Evolutionary conservation across 2,797 vertebrate genomes (phyloP).

Genomic region (Acanthurus lineatus): DNA sequence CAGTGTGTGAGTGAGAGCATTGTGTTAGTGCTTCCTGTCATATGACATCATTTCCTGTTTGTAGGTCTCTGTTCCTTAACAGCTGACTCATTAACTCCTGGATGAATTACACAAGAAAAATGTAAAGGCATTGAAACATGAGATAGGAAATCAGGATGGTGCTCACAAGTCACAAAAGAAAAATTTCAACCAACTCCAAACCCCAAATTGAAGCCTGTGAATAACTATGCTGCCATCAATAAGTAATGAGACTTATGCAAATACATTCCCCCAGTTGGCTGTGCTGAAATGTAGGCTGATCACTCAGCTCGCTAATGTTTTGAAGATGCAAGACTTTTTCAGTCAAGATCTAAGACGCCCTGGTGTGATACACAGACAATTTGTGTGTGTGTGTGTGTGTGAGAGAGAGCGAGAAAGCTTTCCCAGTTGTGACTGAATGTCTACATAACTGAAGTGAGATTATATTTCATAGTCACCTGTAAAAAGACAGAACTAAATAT

Average conservation of each 20-base stretch:
- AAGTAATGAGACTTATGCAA: slow-evolving; percentile 67
- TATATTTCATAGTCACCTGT: slow-evolving; percentile 28
- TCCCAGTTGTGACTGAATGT: slow-evolving; percentile 21
- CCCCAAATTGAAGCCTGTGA: slow-evolving; percentile 22
- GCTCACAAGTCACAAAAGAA: slow-evolving; percentile 23
- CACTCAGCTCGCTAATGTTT: slow-evolving; percentile 52
- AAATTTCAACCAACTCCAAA: slow-evolving; percentile 26
- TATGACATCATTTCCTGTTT: slow-evolving; percentile 74
- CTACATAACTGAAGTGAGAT: slow-evolving; percentile 15
- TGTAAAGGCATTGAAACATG: not conserved
- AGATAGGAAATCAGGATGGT: not conserved
- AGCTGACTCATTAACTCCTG: slow-evolving; percentile 53
- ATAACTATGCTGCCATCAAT: slow-evolving; percentile 62
- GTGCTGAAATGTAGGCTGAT: slow-evolving; percentile 44
- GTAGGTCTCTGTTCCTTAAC: slow-evolving; percentile 41
- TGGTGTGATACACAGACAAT: slow-evolving; percentile 38
- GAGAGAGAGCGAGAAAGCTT: not conserved
- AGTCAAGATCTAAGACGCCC: slow-evolving; percentile 59
- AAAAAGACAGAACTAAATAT: slow-evolving; percentile 8
- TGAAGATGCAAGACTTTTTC: slow-evolving; percentile 62
- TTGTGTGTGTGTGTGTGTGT: not conserved
- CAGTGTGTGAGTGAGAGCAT: slow-evolving; percentile 59
- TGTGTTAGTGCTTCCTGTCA: slow-evolving; percentile 71
- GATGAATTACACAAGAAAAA: slow-evolving; percentile 24
- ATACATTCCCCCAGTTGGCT: slow-evolving; percentile 54